phyloP scores from a whole-genome alignment of 2,113 vertebrate genomes.

The Hemiscyllium ocellatum region DNA sequence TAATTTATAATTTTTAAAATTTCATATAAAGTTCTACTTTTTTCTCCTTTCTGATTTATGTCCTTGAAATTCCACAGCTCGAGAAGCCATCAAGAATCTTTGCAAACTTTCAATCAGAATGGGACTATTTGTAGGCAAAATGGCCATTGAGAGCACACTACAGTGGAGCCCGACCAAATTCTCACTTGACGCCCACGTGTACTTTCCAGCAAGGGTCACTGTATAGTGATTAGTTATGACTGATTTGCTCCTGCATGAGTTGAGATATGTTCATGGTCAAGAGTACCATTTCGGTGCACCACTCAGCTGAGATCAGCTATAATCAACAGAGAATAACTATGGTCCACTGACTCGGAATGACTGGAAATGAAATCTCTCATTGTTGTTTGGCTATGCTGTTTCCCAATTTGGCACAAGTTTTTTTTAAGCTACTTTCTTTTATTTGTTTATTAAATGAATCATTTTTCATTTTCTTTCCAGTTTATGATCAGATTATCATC shows the following conservation, averaged over 20 bases:
- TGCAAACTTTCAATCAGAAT: background rate
- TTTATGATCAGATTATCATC: background rate
- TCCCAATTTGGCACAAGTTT: background rate
- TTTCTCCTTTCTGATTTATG: background rate
- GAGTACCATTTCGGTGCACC: background rate
- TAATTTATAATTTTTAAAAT: background rate
- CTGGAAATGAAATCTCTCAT: background rate
- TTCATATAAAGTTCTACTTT: background rate
- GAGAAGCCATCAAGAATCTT: background rate
- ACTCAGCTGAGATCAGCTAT: background rate
- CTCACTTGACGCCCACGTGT: background rate
- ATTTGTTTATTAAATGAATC: background rate
- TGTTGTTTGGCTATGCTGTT: background rate
- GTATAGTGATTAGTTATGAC: background rate
- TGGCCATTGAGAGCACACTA: background rate
- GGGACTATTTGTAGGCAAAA: background rate
- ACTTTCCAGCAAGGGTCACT: background rate
- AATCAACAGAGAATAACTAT: no score
- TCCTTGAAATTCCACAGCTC: background rate
- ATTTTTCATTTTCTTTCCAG: background rate
- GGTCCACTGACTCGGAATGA: background rate
- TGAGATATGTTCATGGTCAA: background rate
- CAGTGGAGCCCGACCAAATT: background rate
- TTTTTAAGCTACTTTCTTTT: background rate
- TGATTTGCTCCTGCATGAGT: background rate